Evolutionary conservation across 1,140 invertebrate genomes (phyloP).

Genomic region (Heliconius hewitsoni): DNA sequence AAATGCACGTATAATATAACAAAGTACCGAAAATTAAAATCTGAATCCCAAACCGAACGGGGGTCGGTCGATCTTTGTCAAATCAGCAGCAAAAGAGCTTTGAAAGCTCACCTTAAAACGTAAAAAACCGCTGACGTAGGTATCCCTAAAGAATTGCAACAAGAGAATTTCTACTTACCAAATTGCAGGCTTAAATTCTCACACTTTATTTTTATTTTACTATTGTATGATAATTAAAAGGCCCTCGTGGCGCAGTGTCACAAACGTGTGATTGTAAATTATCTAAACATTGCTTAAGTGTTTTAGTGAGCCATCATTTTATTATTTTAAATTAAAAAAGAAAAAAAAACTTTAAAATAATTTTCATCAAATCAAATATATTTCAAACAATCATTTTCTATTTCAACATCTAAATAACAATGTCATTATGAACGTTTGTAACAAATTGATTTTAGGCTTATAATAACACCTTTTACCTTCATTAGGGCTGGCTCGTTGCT

Average conservation of each 20-base stretch:
- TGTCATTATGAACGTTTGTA: slow-evolving; percentile 25
- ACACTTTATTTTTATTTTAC: slow-evolving; percentile 1
- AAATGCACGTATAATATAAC: background rate
- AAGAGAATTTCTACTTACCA: slow-evolving; percentile 19
- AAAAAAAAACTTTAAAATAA: background rate
- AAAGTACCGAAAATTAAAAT: slow-evolving; percentile 20
- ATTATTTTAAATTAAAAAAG: too few relatives aligned
- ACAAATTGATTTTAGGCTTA: slow-evolving; percentile 53
- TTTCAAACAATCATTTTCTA: slow-evolving; percentile 1
- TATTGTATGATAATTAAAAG: background rate
- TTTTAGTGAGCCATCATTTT: too few relatives aligned
- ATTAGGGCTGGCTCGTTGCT: slow-evolving; percentile 52
- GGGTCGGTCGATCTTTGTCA: slow-evolving; percentile 29
- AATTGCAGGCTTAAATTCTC: slow-evolving; percentile 29
- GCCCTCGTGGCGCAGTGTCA: too few relatives aligned
- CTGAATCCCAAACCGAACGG: slow-evolving; percentile 11
- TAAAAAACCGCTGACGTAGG: slow-evolving; percentile 26
- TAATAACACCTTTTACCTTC: slow-evolving; percentile 51
- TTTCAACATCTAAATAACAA: background rate
- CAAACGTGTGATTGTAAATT: too few relatives aligned
- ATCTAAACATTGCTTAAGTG: too few relatives aligned
- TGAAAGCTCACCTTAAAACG: slow-evolving; percentile 30
- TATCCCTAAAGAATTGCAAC: slow-evolving; percentile 26
- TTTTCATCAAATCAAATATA: background rate
- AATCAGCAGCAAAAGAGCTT: slow-evolving; percentile 28